These are phyloP conservation scores for Carposina sasakii DNA, from an alignment of 1,140 invertebrate species.

Conservation along the genomic window DNA sequence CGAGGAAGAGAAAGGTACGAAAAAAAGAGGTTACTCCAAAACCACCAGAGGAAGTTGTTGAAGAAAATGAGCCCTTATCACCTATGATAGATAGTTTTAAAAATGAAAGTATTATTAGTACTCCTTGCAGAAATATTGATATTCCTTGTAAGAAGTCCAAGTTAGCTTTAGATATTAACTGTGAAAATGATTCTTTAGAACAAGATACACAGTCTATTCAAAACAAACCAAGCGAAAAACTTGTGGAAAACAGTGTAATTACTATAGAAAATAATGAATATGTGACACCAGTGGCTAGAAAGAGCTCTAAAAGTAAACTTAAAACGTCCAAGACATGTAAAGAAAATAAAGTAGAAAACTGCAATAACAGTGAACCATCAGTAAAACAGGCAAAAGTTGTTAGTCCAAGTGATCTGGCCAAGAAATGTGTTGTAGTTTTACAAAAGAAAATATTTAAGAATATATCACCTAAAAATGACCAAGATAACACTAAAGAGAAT, in stretches of 20 bases:
- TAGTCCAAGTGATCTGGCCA: conserved; percentile 47
- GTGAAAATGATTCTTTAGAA: no score
- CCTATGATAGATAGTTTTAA: no score
- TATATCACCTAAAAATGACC: conserved; percentile 8
- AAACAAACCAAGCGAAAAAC: no score
- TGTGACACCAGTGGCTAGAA: no score
- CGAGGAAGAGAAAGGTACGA: conserved; percentile 17
- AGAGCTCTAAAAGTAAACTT: background rate
- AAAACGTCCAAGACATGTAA: conserved; percentile 7
- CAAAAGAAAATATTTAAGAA: conserved; percentile 52
- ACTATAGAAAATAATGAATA: no score
- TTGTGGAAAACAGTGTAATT: no score
- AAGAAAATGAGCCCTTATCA: no score
- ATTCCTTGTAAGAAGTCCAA: conserved; percentile 35
- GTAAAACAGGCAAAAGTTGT: conserved; percentile 1
- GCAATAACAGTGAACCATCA: background rate
- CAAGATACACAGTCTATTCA: no score
- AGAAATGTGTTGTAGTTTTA: conserved; percentile 57
- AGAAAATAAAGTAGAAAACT: conserved; percentile 6
- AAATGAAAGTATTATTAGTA: conserved; percentile 21
- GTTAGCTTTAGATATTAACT: no score
- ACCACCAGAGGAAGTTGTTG: no score
- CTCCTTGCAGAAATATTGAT: conserved; percentile 26
- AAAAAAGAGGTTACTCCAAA: no score
- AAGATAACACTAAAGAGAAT: conserved; percentile 1